A percentile compares a stretch with the other conserved stretches of the same genome.
Conservation (phyloP, 1,140 invertebrate species). For the Linepithema humile region DNA sequence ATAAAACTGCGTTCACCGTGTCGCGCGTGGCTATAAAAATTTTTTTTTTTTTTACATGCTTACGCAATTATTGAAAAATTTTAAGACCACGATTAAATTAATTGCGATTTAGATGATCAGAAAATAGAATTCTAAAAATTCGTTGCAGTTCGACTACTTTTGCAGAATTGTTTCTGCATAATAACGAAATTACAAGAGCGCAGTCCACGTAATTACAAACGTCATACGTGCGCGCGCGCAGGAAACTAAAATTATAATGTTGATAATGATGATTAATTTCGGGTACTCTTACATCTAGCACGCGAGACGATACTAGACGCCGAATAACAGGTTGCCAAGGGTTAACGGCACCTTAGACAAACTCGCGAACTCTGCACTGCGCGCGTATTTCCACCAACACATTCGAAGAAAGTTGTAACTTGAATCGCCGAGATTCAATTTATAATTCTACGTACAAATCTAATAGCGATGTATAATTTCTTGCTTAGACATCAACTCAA, state of each 20-base stretch:
- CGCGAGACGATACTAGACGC: background rate
- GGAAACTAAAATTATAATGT: background rate
- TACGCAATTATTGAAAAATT: slow-evolving; percentile 14
- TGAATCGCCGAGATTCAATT: background rate
- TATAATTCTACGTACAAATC: background rate
- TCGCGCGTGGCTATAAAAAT: slow-evolving; percentile 15
- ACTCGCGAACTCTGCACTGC: background rate
- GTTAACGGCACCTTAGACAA: slow-evolving; percentile 15
- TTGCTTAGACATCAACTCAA: background rate
- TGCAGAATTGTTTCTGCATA: background rate
- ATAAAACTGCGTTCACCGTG: slow-evolving; percentile 14
- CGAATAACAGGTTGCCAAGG: slow-evolving; percentile 8
- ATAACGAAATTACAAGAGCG: background rate
- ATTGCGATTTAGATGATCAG: background rate
- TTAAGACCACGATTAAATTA: background rate
- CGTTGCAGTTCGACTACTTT: background rate
- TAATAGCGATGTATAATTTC: background rate
- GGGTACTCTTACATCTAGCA: background rate
- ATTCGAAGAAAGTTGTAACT: background rate
- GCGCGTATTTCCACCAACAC: background rate
- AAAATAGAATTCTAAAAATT: background rate
- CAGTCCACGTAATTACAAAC: background rate
- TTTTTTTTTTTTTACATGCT: background rate
- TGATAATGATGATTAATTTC: slow-evolving; percentile 19
- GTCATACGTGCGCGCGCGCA: background rate